phyloP scores from a whole-genome alignment of 2,797 vertebrate species.

The Chelonia mydas region DNA sequence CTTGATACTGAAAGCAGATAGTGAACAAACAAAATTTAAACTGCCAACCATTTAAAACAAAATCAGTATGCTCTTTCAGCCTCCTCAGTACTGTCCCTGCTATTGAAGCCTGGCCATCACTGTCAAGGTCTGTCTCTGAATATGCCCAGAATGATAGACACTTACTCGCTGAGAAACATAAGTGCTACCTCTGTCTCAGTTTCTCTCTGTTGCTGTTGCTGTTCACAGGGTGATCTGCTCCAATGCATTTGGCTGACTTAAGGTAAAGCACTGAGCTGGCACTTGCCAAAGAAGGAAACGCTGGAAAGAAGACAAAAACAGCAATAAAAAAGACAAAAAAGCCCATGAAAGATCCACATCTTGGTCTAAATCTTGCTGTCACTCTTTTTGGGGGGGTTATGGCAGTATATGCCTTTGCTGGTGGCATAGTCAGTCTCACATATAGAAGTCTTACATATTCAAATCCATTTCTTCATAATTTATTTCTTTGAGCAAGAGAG shows the following conservation, averaged over 20 bases:
- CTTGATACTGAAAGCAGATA: fast-evolving
- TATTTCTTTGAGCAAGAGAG: not conserved
- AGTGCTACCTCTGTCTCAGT: not conserved
- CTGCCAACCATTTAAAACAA: fast-evolving
- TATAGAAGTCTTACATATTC: not conserved
- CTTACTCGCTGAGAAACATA: too few species aligned
- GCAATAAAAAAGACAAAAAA: not conserved
- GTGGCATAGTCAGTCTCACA: not conserved
- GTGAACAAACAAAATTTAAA: not conserved
- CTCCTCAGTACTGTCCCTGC: not conserved
- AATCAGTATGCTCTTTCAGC: not conserved
- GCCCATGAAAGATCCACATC: not conserved
- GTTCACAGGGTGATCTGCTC: not conserved
- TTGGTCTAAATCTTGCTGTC: not conserved
- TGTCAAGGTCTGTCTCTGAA: not conserved
- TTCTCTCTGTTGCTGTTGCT: not conserved
- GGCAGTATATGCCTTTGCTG: not conserved
- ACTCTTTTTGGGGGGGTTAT: too few species aligned
- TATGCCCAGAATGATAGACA: not conserved
- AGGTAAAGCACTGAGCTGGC: not conserved
- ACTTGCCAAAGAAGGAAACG: not conserved
- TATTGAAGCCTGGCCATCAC: not conserved
- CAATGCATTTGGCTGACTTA: not conserved
- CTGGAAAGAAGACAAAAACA: not conserved
- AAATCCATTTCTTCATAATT: not conserved